Evolutionary conservation across 1,140 invertebrate genomes (phyloP).

Genomic region (Globodera rostochiensis): DNA sequence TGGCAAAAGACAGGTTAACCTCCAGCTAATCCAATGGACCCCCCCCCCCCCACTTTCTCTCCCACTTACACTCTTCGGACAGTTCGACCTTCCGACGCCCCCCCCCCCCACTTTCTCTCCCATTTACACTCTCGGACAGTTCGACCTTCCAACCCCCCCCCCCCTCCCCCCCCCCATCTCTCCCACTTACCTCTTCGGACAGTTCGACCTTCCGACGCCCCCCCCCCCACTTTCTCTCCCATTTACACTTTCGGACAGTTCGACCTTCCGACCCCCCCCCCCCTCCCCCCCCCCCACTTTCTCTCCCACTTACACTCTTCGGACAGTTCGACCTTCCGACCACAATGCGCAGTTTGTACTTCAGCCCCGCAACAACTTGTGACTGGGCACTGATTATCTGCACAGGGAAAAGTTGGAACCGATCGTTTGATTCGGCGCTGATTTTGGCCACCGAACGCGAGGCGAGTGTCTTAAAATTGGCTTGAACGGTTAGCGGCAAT

Average conservation of each 20-base stretch:
- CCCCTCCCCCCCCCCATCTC: background rate
- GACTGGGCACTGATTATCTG: constrained; percentile 29
- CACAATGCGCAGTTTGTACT: constrained; percentile 25
- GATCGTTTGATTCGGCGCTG: constrained; percentile 18
- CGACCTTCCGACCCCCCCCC: background rate
- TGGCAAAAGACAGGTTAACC: background rate
- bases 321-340: constrained; percentile 26
- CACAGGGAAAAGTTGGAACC: constrained; percentile 17
- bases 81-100: background rate
- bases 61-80: background rate
- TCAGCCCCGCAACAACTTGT: constrained; percentile 33
- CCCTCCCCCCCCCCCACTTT: too few species aligned
- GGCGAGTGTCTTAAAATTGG: background rate
- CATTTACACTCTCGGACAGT: background rate
- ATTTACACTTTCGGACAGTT: constrained; percentile 26
- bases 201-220: too few species aligned
- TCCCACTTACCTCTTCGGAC: background rate
- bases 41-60: background rate
- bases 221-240: too few species aligned
- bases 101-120: too few species aligned
- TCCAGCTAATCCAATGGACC: background rate
- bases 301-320: background rate
- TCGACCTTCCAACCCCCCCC: too few species aligned
- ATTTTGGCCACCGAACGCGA: constrained; percentile 1
- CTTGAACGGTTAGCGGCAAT: too few species aligned